phyloP scores from a whole-genome alignment of 92 coral and sea anemone species.

The Phenganax subtilis region DNA sequence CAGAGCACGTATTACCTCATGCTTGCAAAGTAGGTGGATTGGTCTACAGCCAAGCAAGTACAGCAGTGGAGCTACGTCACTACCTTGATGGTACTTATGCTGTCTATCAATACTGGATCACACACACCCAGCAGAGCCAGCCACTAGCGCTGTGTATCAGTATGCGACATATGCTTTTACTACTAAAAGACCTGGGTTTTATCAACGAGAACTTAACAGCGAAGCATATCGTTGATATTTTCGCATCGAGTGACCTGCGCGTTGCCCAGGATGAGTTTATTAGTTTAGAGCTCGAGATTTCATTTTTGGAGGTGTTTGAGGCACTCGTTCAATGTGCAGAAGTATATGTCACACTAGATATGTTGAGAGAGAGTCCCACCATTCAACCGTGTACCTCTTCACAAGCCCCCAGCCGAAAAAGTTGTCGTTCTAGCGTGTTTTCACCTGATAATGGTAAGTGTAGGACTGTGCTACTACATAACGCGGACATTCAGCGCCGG shows the following conservation, averaged over 20 bases:
- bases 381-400: constrained; percentile 70
- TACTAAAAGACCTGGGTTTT: constrained; percentile 72
- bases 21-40: constrained; percentile 69
- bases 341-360: constrained; percentile 76
- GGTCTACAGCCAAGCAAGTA: constrained; percentile 59
- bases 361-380: constrained; percentile 64
- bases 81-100: constrained; percentile 62
- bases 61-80: constrained; percentile 65
- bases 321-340: constrained; percentile 78
- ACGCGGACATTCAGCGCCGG: no score
- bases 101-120: constrained; percentile 54
- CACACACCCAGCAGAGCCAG: constrained; percentile 45
- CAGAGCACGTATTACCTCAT: constrained; percentile 65
- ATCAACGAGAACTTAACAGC: constrained; percentile 67
- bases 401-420: constrained; percentile 74
- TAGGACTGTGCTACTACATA: background rate
- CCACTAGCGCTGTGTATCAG: constrained; percentile 76
- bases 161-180: constrained; percentile 72
- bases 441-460: constrained; percentile 69
- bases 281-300: constrained; percentile 82
- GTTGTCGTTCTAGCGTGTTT: constrained; percentile 70
- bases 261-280: constrained; percentile 78
- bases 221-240: constrained; percentile 65
- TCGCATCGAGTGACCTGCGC: constrained; percentile 72
- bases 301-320: constrained; percentile 91